Percentiles rank a stretch among this genome's conserved stretches.
These are phyloP conservation scores for Poecilobothrus nobilitatus DNA, from an alignment of 2,888 invertebrate genomes.

Conservation along the genomic window DNA sequence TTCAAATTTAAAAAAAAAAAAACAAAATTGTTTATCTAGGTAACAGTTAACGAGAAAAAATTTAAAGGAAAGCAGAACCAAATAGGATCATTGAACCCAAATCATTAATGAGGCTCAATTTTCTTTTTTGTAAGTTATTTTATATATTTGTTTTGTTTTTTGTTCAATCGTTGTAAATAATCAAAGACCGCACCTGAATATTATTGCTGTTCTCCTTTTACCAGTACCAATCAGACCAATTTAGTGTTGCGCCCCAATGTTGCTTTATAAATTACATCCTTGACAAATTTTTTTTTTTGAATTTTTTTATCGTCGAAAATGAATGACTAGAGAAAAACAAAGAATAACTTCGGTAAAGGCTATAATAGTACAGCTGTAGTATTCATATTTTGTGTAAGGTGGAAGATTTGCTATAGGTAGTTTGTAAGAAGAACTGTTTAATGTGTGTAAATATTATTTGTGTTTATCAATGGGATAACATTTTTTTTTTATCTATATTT, in stretches of 20 bases:
- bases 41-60: not conserved
- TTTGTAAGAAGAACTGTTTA: too few species aligned
- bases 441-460: too few species aligned
- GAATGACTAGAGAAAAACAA: too few species aligned
- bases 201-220: not conserved
- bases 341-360: too few species aligned
- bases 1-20: too few species aligned
- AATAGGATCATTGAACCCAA: not conserved
- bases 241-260: not conserved
- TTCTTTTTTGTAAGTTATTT: not conserved
- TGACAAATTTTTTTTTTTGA: not conserved
- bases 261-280: not conserved
- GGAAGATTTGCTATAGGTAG: too few species aligned
- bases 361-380: too few species aligned
- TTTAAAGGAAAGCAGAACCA: not conserved
- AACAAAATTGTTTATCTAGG: not conserved
- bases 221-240: not conserved
- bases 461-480: too few species aligned
- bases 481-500: too few species aligned
- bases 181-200: conserved; percentile 1
- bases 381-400: too few species aligned
- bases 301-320: too few species aligned
- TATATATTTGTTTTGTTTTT: not conserved
- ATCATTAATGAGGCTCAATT: not conserved
- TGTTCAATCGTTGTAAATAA: not conserved